Base-by-base conservation (phyloP, 1,140 invertebrate species). In the Drosophila obscura region DNA sequence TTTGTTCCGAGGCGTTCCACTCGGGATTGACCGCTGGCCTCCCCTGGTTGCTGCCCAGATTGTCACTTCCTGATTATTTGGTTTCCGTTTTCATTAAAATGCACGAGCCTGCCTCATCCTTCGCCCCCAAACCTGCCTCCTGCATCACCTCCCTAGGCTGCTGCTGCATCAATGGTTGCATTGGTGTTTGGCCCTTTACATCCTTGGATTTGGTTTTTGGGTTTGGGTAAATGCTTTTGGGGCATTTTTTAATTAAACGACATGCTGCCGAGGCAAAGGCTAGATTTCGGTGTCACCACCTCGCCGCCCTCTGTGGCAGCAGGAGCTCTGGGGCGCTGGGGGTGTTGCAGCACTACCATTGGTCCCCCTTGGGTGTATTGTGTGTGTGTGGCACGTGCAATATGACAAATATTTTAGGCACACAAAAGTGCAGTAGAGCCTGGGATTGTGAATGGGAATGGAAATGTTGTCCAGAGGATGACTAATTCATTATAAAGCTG, bases 201-300 rank as follows among this genome's bases (percentile, higher is more conserved):
- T 28, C 31, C 24, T 39, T 15, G 43, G 62, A 65, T 72, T 62
- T 63, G 80, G 35, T 5, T 19, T 15, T 28, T 13, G 39, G 65
- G 68, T 72, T 64, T 64, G 80, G 45, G 83, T 88, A 88, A 88
- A 88, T 88, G 84, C 80, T 88, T 88, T 89, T 88, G 84, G 84
- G 84, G 84, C 84, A 88, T 88, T 88, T 88, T 85, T 88, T 87
- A 88, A 88, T 88, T 88, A 88, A 88, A 83, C 64, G 73, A 71
- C 83, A 73, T 82, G 52, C 35, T 11, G 35, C 9, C 35, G 35
- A 39, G 35, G 9, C 79, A 28, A 13, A 62, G 53, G 28, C 49
- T 46, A 69, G 71, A 84, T 83, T 84, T 82, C 75, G 75, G 83
- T 83, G 80, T 84, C 80, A 80, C 69, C 80, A 67, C 64, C 65